Evolutionary conservation across 2,113 vertebrate species (phyloP).

Genomic region (Carassius auratus): DNA sequence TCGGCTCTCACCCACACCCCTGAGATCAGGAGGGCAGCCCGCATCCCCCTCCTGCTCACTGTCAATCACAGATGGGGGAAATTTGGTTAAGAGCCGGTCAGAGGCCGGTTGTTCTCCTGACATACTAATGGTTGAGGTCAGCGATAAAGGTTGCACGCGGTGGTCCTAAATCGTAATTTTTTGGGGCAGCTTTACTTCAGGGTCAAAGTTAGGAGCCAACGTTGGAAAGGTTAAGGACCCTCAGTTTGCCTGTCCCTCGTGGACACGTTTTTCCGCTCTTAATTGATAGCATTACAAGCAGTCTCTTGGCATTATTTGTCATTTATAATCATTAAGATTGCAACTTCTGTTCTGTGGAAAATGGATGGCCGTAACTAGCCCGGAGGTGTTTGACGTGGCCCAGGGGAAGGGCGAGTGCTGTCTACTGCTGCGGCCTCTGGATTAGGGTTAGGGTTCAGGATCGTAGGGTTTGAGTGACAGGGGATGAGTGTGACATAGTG

Average conservation of each 20-base stretch:
- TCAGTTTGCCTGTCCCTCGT: not conserved
- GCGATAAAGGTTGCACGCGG: slow-evolving; percentile 1
- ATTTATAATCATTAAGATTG: slow-evolving; percentile 27
- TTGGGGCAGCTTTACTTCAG: slow-evolving; percentile 27
- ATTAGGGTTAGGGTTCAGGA: not conserved
- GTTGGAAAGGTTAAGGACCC: not conserved
- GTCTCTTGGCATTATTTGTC: not conserved
- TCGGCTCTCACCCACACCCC: slow-evolving; percentile 27
- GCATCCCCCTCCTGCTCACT: not conserved
- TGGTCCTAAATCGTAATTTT: slow-evolving; percentile 26
- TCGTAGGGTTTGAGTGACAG: slow-evolving; percentile 14
- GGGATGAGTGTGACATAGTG: slow-evolving; percentile 35
- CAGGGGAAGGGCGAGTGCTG: not conserved
- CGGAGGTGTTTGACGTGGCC: slow-evolving; percentile 3
- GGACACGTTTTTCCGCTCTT: not conserved
- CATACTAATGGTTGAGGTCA: slow-evolving; percentile 41
- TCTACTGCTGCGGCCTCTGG: slow-evolving; percentile 23
- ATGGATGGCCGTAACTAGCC: not conserved
- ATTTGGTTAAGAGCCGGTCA: slow-evolving; percentile 29
- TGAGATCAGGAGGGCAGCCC: slow-evolving; percentile 35
- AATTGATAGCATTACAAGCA: not conserved
- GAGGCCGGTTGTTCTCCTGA: slow-evolving; percentile 35
- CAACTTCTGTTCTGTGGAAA: not conserved
- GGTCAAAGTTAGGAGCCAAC: slow-evolving; percentile 25
- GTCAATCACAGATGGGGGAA: slow-evolving; percentile 36